Evolutionary conservation across 2,888 invertebrate species (phyloP), one percentile per base, ranked within the genome.

Genomic region (Neoascia interrupta): DNA sequence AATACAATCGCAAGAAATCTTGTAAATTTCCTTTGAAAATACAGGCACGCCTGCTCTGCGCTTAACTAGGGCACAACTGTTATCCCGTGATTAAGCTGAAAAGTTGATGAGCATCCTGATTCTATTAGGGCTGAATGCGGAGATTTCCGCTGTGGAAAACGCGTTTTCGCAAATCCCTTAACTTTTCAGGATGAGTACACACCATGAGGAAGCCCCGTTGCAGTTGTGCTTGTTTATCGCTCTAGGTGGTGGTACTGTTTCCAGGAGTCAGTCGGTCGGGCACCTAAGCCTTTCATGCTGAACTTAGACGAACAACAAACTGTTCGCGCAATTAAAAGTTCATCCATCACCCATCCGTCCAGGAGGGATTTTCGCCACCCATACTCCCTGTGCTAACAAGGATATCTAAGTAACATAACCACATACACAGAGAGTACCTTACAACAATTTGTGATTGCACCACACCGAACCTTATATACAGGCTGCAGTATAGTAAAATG

Each of bases 31-130:
- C n/a, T n/a, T n/a, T n/a, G 31, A n/a, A 31, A 6, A 31, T n/a
- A 6, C 31, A 31, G n/a, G 8, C 31, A 6, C 23, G 15, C 8
- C n/a, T 34, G 16, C 49, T 8, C 37, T 45, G n/a, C 11, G 26
- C 41, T 43, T 39, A 61, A 69, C 47, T 21, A 36, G 53, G 61
- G 36, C 26, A 70, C 56, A 56, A 41, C 54, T 69, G 69, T 75
- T 75, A 75, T 69, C 49, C 63, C 47, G 54, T 70, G 70, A 75
- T 68, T 75, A 63, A 69, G 54, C 63, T 69, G 26, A 75, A 69
- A 75, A 75, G 60, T 75, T 75, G 74, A 75, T 61, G 74, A 75
- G 74, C 60, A 61, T 68, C 74, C 68, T 70, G 54, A 70, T 75
- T 69, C 69, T 51, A 68, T 74, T 60, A 54, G 47, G 51, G 21